Percentiles rank a stretch among this genome's conserved stretches.
These are phyloP conservation scores for Heteropelma amictum DNA, from an alignment of 2,888 invertebrate genomes.

Conservation along the genomic window DNA sequence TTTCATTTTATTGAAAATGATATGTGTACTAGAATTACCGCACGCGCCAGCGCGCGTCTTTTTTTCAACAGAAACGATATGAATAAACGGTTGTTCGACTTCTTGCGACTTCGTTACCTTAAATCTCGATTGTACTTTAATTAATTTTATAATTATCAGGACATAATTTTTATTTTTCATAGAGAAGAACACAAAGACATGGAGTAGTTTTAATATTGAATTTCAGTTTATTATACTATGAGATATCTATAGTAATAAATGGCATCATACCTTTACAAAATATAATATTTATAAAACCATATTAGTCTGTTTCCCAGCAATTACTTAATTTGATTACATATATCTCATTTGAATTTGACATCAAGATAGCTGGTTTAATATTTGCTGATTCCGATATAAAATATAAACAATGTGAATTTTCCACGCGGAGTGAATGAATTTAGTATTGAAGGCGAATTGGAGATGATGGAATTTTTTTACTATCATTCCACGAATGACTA, in stretches of 20 bases:
- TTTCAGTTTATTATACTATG: neutral
- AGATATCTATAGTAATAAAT: neutral
- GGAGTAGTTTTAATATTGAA: neutral
- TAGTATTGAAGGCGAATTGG: neutral
- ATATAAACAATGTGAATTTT: neutral
- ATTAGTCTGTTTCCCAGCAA: neutral
- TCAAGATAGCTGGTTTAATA: neutral
- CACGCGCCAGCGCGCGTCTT: neutral
- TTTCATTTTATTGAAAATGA: neutral
- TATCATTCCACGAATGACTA: neutral
- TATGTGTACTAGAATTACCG: neutral
- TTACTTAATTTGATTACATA: neutral
- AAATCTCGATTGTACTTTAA: neutral
- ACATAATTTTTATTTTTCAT: neutral
- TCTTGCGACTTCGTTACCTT: neutral
- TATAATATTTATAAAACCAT: neutral
- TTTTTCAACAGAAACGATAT: neutral
- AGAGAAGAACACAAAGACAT: neutral
- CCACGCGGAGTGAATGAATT: neutral
- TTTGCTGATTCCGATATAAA: neutral
- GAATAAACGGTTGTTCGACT: neutral
- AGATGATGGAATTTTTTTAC: neutral
- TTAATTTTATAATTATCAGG: neutral
- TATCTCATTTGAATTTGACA: neutral
- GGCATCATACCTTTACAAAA: neutral